Base-by-base conservation (phyloP, 2,797 vertebrate genomes). In the Chelidonichthys spinosus region DNA sequence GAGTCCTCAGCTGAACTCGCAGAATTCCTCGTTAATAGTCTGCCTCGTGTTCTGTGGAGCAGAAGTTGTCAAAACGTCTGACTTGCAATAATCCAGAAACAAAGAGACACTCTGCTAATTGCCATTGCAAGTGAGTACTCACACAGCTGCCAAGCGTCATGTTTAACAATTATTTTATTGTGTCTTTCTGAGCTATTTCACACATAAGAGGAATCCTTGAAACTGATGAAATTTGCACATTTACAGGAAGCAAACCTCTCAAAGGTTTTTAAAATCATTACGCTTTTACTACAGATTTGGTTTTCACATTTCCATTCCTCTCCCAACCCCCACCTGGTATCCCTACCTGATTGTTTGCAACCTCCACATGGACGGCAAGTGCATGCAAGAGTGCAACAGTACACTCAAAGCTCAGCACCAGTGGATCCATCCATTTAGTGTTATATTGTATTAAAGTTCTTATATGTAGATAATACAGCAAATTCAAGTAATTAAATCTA, bases 141-240 rank as follows among this genome's bases (percentile, higher is more conserved):
- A 64, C 52, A 64, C 39, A 70, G 54, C 39, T 18, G 54, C 62
- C 59, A 70, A 69, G 33, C 83, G 80, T 74, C 62, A 64, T 76
- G 55, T 61, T 63, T 43, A 68, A 72, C 49, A 71, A 43, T 62
- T 46, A 70, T 67, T 81, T 71, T 59, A 74, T 53, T 67, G 25
- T 56, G 15, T 50, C 50, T 67, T 25, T 81, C 47, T 42, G 67
- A 79, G 46, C 59, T 15, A 11, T 62, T 85, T 83, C 63, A 64
- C 76, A 79, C 69, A 53, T 64, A 18, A 72, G 40, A 44, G 36
- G 62, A 71, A 37, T 36, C 33, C 39, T 72, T 17, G 0, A 33
- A 32, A 44, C 58, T 76, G 36, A 55, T 56, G 40, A 71, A 43
- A 69, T 65, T 83, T 77, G 77, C 10, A 32, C 35, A 61, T 49